Conservation (phyloP, 1,140 invertebrate genomes). For the Bombus confusus region DNA sequence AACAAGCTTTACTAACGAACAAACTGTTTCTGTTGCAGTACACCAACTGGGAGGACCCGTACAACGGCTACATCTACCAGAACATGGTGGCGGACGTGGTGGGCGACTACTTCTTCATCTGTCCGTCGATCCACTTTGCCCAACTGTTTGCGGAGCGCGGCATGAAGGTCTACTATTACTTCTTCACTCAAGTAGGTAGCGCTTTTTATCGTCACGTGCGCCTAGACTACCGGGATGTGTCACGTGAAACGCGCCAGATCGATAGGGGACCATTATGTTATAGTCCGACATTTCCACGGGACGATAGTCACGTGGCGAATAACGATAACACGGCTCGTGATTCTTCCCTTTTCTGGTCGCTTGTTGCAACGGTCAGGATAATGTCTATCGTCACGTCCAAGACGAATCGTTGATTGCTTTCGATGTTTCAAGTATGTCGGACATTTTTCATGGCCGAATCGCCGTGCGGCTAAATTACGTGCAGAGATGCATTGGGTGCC, state of each 20-base stretch:
- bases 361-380: too few relatives aligned
- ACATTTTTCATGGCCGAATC: too few relatives aligned
- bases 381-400: too few relatives aligned
- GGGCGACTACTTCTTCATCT: constrained; percentile 97
- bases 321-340: constrained; percentile 27
- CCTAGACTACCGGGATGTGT: neutral
- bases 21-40: constrained; percentile 86
- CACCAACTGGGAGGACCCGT: constrained; percentile 93
- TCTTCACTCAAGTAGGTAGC: constrained; percentile 92
- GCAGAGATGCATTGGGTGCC: too few relatives aligned
- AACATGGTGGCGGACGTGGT: constrained; percentile 94
- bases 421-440: too few relatives aligned
- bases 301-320: constrained; percentile 7
- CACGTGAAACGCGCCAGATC: constrained; percentile 22
- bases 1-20: too few relatives aligned
- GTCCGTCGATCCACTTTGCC: constrained; percentile 95
- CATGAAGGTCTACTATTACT: constrained; percentile 95
- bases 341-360: neutral
- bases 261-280: constrained; percentile 32
- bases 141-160: constrained; percentile 91
- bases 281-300: constrained; percentile 34
- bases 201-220: constrained; percentile 34
- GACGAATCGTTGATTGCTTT: too few relatives aligned
- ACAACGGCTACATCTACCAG: constrained; percentile 91
- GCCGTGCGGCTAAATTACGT: too few relatives aligned